A percentile compares a stretch with the other conserved stretches of the same genome.
Evolutionary conservation across 1,140 invertebrate genomes (phyloP).

Genomic region (Trichoplusia ni): DNA sequence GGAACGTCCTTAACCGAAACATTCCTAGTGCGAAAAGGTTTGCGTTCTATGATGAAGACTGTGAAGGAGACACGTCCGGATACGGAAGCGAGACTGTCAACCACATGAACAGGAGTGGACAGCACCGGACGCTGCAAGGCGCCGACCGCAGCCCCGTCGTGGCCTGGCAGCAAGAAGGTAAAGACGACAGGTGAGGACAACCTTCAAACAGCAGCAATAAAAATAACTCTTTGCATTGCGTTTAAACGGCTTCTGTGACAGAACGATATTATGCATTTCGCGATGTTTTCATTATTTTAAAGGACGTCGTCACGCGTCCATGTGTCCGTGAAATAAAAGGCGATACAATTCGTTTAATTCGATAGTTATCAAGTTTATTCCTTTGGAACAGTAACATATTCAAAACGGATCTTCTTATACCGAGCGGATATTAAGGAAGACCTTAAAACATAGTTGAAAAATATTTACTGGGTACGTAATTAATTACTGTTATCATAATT

Average conservation of each 20-base stretch:
- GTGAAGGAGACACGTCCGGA: slow-evolving; percentile 86
- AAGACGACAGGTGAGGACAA: slow-evolving; percentile 55
- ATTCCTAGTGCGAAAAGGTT: slow-evolving; percentile 72
- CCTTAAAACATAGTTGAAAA: too few species aligned
- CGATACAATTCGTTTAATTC: too few species aligned
- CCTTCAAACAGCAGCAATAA: background rate
- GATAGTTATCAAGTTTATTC: too few species aligned
- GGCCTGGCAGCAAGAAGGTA: slow-evolving; percentile 65
- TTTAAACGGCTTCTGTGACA: background rate
- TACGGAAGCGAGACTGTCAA: slow-evolving; percentile 87
- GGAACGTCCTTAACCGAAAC: slow-evolving; percentile 60
- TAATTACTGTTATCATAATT: too few species aligned
- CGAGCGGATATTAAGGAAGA: too few species aligned
- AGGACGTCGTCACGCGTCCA: too few species aligned
- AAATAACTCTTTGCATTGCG: slow-evolving; percentile 1
- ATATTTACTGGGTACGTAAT: too few species aligned
- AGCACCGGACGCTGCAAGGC: slow-evolving; percentile 50
- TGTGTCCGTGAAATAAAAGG: too few species aligned
- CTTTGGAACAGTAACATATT: too few species aligned
- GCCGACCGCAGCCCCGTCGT: slow-evolving; percentile 55
- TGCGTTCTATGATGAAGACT: slow-evolving; percentile 82
- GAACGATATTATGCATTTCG: too few species aligned
- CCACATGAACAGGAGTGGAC: slow-evolving; percentile 63
- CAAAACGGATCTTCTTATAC: too few species aligned
- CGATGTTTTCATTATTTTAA: too few species aligned